Conservation (phyloP, 2,113 vertebrate genomes). For the Tonatia bakeri region DNA sequence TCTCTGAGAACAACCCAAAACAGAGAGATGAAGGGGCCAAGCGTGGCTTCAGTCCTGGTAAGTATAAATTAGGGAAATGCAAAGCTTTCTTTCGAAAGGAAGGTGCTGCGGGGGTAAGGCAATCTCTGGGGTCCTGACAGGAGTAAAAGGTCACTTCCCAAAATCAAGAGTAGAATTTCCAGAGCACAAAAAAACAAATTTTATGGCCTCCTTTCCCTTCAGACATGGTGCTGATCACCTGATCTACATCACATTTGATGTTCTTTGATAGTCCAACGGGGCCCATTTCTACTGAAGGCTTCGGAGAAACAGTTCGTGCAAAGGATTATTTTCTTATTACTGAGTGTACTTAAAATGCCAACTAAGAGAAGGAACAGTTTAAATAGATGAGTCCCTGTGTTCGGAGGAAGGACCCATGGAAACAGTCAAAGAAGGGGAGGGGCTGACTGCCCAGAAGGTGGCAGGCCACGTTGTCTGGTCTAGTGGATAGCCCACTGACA, state of each 20-base stretch:
- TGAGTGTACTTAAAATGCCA: conserved; percentile 3
- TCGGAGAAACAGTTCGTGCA: neutral
- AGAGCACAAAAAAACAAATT: neutral
- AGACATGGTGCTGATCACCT: neutral
- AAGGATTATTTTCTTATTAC: neutral
- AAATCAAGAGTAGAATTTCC: neutral
- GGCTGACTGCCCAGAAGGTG: neutral
- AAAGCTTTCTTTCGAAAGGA: neutral
- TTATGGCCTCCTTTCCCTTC: neutral
- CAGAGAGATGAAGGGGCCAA: neutral
- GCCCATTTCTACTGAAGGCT: neutral
- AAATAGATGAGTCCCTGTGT: neutral
- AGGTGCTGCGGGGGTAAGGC: neutral
- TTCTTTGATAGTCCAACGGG: neutral
- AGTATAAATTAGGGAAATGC: neutral
- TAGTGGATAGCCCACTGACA: neutral
- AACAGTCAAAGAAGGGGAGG: neutral
- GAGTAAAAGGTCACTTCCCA: neutral
- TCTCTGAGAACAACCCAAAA: neutral
- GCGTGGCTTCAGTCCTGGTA: neutral
- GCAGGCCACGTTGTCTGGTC: neutral
- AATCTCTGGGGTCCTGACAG: neutral
- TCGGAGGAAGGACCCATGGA: neutral
- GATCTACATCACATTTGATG: neutral
- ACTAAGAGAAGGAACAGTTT: neutral